Base-by-base conservation (phyloP, 1,140 invertebrate genomes). In the Lepidurus apus region DNA sequence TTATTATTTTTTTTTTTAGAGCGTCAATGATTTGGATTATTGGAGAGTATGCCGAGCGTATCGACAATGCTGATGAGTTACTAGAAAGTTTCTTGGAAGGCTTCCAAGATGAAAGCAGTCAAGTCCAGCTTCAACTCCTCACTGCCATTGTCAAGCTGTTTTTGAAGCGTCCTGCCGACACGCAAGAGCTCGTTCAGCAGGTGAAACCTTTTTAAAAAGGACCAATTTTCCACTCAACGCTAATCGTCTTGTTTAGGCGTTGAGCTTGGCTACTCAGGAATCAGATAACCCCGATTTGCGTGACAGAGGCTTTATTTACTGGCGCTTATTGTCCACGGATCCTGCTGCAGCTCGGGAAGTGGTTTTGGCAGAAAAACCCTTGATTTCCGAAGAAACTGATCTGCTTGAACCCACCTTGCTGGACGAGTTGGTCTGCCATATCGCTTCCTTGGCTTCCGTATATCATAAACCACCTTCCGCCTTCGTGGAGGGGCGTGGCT, bases 21-120 rank as follows among this genome's bases (percentile, higher is more conserved):
- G 98, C 97, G 11, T 98, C 96, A 0, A 99, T 99, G 98, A 99
- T 99, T 81, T 99, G 98, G 98, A 99, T 99, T 81, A 98, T 99
- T 85, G 98, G 97, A 81, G 94, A 97, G 85, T 99, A 99, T 86
- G 98, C 98, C 0, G 98, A 99, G 84, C 90, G 98, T 81, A 99
- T 99, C 82, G 98, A 99, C 85, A 99, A 99, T 86, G 98, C 98
- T 11, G 98, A 99, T 84, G 98, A 99, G 85, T 87, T 99, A 13
- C 86, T 99, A 5, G 98, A 99, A 84, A 97, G 95, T 82, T 99
- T 99, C 87, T 87, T 99, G 1, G 98, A 99, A 88, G 97, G 97
- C n/a, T 99, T 99, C 87, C 95, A 98, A 82, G 98, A 99, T 88
- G 98, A 99, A 85, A 99, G 99, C 84, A 96, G 97, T 43, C 97